Evolutionary conservation across 2,113 vertebrate species (phyloP), one percentile per base, ranked within the genome.

Genomic region (Eurypyga helias): DNA sequence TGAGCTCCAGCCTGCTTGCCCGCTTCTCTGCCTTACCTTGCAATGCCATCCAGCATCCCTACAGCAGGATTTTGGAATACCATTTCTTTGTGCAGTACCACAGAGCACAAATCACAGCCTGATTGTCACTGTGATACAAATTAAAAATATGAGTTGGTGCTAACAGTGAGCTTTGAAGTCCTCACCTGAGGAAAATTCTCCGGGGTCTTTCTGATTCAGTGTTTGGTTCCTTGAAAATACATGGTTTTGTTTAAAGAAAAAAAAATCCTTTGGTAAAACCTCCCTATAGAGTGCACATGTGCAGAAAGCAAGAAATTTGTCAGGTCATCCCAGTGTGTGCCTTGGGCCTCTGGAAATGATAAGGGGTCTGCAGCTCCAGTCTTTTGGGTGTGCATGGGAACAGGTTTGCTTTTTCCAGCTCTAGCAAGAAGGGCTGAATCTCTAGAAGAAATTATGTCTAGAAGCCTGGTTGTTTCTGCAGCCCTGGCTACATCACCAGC

Each of bases 231-330:
- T 80, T 60, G 13, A 62, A 77, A 93, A 62, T 3, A 8, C 6
- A 25, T 14, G 0, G 4, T 33, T 82, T 95, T 78, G 16, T 84
- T 66, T 13, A 43, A 64, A 73, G 19, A 12, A 72, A 18, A 31
- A 49, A 55, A 38, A 43, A 14, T 51, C 16, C 12, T 13, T 24
- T 52, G 33, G 36, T 17, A 58, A 87, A 58, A 8, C 14, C 7
- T 82, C 20, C 26, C 19, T 49, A 1, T 25, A 11, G 31, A 34
- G 36, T 52, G 29, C 13, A 9, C 2, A 4, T 12, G 0, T 33
- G 31, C 25, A 31, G 19, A 48, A 81, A n/a, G 29, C 60, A 28
- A 19, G 36, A 38, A 25, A 69, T 57, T 48, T 49, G 11, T 61
- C 43, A 18, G 15, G 16, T 81, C 13, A 33, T 73, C 11, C 28